Conservation (phyloP, 2,888 invertebrate genomes). For the Phengaris alcon region DNA sequence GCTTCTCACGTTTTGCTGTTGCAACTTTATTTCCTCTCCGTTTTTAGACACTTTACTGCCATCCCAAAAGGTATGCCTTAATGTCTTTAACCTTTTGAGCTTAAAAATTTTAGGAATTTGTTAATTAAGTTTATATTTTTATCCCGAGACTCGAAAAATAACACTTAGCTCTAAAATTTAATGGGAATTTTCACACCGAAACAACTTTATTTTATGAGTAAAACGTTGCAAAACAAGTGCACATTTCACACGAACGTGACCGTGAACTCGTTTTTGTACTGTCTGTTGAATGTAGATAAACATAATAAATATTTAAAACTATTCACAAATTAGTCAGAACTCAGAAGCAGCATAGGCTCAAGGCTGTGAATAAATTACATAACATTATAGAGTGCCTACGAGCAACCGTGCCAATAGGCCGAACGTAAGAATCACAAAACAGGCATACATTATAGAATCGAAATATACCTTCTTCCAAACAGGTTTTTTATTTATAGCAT, state of each 20-base stretch:
- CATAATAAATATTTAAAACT: constrained; percentile 25
- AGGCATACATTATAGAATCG: constrained; percentile 12
- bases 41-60: constrained; percentile 47
- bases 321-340: constrained; percentile 10
- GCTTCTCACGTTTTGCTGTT: constrained; percentile 61
- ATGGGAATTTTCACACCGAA: constrained; percentile 64
- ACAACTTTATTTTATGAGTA: constrained; percentile 57
- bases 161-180: constrained; percentile 48
- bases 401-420: constrained; percentile 11
- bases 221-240: constrained; percentile 70
- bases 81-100: constrained; percentile 18
- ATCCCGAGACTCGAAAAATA: background rate
- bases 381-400: background rate
- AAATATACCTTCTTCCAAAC: background rate
- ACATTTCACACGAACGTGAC: constrained; percentile 62
- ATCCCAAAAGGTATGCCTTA: constrained; percentile 2
- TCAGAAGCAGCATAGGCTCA: background rate
- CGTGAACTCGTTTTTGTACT: constrained; percentile 67
- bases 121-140: constrained; percentile 2
- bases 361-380: constrained; percentile 21
- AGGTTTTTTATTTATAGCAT: constrained; percentile 10
- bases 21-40: constrained; percentile 38
- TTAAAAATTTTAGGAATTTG: constrained; percentile 7
- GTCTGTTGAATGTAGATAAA: constrained; percentile 60
- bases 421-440: constrained; percentile 9